These are phyloP conservation scores for Sebastes taczanowskii DNA, from an alignment of 2,797 vertebrate genomes.

Conservation along the genomic window DNA sequence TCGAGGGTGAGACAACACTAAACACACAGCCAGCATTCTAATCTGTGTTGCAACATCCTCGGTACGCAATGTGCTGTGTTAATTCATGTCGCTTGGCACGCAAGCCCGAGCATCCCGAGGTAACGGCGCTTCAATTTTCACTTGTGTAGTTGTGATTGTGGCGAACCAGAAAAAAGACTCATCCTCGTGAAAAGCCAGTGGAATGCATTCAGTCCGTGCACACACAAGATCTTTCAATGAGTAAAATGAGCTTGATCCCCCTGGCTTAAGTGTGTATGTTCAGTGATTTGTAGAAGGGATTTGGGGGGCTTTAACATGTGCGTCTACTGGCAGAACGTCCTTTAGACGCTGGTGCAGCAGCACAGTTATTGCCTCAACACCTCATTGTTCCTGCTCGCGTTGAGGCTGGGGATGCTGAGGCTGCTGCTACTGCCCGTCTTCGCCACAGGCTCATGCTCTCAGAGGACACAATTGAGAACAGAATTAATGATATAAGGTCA, in stretches of 20 bases:
- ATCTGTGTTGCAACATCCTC: conserved; percentile 60
- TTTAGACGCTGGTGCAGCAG: conserved; percentile 56
- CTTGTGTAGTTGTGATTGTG: conserved; percentile 50
- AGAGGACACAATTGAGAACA: conserved; percentile 37
- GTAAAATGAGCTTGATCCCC: conserved; percentile 79
- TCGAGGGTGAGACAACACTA: conserved; percentile 35
- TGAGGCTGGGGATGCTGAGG: conserved; percentile 46
- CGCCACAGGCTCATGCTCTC: conserved; percentile 31
- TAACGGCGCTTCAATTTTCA: conserved; percentile 64
- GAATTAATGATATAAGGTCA: conserved; percentile 61
- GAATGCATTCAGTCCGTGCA: conserved; percentile 73
- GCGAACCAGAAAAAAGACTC: conserved; percentile 49
- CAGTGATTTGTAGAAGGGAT: conserved; percentile 82
- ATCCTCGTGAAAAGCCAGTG: conserved; percentile 63
- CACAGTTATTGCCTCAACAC: conserved; percentile 60
- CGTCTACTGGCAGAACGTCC: conserved; percentile 70
- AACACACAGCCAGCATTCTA: conserved; percentile 63
- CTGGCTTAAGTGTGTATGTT: conserved; percentile 78
- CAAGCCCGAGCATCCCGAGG: conserved; percentile 50
- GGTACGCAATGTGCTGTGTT: conserved; percentile 54
- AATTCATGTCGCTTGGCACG: conserved; percentile 67
- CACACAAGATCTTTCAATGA: conserved; percentile 71
- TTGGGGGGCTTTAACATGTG: conserved; percentile 78
- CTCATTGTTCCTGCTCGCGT: conserved; percentile 53
- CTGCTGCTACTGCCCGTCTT: conserved; percentile 40